These are phyloP conservation scores for Hippopotamyrus pictus DNA, from an alignment of 2,797 vertebrate genomes.

Conservation along the genomic window DNA sequence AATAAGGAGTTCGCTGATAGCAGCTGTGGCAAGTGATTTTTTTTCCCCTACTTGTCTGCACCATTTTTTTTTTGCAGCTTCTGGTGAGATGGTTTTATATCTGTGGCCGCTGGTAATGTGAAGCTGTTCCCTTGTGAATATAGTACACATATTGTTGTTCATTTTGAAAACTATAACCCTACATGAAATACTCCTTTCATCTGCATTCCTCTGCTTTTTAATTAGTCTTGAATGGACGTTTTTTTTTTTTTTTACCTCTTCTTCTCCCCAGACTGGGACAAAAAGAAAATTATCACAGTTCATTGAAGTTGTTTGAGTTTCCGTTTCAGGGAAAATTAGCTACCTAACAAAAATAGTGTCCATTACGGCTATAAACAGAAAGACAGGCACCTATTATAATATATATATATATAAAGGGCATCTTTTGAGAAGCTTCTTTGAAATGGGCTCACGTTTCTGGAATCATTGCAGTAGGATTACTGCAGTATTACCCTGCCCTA, in stretches of 20 bases:
- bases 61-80: background rate
- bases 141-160: background rate
- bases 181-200: background rate
- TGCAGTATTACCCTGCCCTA: background rate
- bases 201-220: background rate
- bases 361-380: background rate
- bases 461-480: background rate
- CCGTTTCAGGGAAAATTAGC: background rate
- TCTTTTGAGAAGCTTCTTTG: background rate
- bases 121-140: background rate
- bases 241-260: background rate
- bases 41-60: background rate
- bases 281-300: background rate
- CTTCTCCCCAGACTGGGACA: background rate
- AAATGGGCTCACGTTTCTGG: background rate
- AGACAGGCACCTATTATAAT: background rate
- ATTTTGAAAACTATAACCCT: background rate
- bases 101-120: background rate
- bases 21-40: constrained; percentile 2
- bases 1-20: background rate
- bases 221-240: background rate
- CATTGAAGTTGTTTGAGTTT: background rate
- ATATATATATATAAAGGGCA: background rate
- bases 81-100: background rate
- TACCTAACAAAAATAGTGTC: background rate